Conservation (phyloP, 1,140 invertebrate genomes). For the Adoxophyes honmai region DNA sequence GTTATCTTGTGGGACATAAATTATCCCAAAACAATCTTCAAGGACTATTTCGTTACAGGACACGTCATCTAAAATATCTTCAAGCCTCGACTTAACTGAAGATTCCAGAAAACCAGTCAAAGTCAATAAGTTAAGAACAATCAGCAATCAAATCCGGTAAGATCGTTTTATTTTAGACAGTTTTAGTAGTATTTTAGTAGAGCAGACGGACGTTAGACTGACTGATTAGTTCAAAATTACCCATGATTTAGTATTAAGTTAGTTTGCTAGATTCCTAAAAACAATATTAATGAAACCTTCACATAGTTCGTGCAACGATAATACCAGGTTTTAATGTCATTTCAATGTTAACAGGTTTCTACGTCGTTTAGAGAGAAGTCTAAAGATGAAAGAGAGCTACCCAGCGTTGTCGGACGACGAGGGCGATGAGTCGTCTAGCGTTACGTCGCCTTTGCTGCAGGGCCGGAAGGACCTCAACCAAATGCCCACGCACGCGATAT, state of each 20-base stretch:
- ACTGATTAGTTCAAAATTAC: too few relatives aligned
- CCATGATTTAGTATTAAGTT: too few relatives aligned
- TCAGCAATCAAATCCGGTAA: slow-evolving; percentile 84
- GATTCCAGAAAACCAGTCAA: slow-evolving; percentile 76
- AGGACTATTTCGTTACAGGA: slow-evolving; percentile 61
- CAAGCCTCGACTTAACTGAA: slow-evolving; percentile 68
- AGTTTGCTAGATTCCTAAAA: too few relatives aligned
- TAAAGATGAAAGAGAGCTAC: slow-evolving; percentile 78
- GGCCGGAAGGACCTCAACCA: slow-evolving; percentile 72
- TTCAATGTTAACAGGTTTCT: slow-evolving; percentile 44
- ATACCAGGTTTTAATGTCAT: neutral
- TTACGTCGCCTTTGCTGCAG: slow-evolving; percentile 78
- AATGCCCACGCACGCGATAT: slow-evolving; percentile 61
- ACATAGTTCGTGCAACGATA: too few relatives aligned
- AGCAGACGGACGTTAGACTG: too few relatives aligned
- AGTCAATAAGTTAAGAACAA: slow-evolving; percentile 80
- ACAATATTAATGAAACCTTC: too few relatives aligned
- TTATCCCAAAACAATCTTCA: neutral
- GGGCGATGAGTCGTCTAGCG: slow-evolving; percentile 76
- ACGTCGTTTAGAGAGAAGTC: slow-evolving; percentile 79
- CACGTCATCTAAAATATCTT: slow-evolving; percentile 70
- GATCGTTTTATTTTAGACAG: neutral
- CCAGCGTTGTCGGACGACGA: slow-evolving; percentile 78
- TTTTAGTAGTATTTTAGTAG: too few relatives aligned
- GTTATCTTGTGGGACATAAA: too few relatives aligned